Evolutionary conservation across 2,888 invertebrate species (phyloP).

Genomic region (Eilema caniola): DNA sequence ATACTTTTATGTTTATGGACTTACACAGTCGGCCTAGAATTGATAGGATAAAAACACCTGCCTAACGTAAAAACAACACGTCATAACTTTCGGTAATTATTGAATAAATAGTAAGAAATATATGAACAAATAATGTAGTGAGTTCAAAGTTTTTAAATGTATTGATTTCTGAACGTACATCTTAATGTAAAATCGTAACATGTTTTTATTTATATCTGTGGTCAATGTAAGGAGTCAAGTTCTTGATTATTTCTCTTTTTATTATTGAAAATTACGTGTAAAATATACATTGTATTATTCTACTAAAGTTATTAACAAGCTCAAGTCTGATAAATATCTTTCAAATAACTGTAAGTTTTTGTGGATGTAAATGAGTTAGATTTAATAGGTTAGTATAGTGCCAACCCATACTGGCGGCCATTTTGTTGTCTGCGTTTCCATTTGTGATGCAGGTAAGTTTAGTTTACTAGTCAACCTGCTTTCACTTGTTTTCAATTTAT

Average conservation of each 20-base stretch:
- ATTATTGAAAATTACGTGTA: constrained; percentile 5
- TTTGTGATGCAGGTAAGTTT: constrained; percentile 20
- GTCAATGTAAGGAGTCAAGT: constrained; percentile 2
- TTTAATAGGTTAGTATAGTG: constrained; percentile 5
- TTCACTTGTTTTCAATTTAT: background rate
- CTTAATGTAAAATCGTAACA: constrained; percentile 3
- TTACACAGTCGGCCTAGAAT: too few relatives aligned
- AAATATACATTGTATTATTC: constrained; percentile 27
- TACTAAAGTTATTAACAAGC: background rate
- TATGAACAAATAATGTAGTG: background rate
- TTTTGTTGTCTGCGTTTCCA: constrained; percentile 43
- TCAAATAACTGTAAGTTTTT: constrained; percentile 17
- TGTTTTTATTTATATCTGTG: constrained; percentile 34
- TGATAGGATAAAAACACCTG: too few relatives aligned
- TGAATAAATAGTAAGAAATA: too few relatives aligned
- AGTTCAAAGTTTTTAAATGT: background rate
- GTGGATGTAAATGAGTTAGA: constrained; percentile 41
- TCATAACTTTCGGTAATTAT: too few relatives aligned
- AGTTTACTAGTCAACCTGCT: background rate
- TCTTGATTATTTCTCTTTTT: background rate
- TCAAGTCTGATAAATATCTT: background rate
- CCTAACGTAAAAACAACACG: too few relatives aligned
- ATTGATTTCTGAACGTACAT: constrained; percentile 22
- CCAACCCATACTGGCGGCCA: constrained; percentile 46
- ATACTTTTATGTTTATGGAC: too few relatives aligned